phyloP scores from a whole-genome alignment of 2,888 invertebrate genomes.

The Nomada fabriciana region DNA sequence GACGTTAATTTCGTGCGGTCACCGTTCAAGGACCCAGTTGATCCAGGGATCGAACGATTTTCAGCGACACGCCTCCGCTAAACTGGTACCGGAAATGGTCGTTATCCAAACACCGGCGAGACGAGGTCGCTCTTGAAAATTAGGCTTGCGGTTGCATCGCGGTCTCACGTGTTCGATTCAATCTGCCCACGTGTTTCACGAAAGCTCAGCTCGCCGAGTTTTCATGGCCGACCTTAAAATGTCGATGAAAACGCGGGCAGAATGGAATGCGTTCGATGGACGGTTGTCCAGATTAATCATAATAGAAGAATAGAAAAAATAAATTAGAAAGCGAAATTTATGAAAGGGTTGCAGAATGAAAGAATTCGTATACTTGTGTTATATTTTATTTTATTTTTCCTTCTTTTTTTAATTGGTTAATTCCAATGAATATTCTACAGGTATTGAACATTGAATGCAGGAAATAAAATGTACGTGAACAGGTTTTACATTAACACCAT shows the following conservation, averaged over 20 bases:
- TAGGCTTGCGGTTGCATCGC: constrained; percentile 52
- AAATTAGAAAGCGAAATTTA: no score
- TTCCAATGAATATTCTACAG: no score
- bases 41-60: constrained; percentile 61
- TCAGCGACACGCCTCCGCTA: constrained; percentile 57
- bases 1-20: constrained; percentile 6
- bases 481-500: no score
- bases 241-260: no score
- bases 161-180: constrained; percentile 49
- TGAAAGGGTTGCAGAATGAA: no score
- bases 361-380: no score
- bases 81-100: constrained; percentile 64
- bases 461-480: neutral
- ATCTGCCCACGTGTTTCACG: constrained; percentile 44
- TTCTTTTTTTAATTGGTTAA: neutral
- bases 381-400: no score
- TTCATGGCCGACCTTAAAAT: neutral
- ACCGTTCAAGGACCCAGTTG: constrained; percentile 38
- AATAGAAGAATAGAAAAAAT: no score
- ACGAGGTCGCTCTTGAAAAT: constrained; percentile 76
- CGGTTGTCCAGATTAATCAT: no score
- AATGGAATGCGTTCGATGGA: no score
- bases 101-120: constrained; percentile 67
- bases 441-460: no score
- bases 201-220: constrained; percentile 35